Conservation (phyloP, 2,113 vertebrate species). For the Rhadina sibilatrix region DNA sequence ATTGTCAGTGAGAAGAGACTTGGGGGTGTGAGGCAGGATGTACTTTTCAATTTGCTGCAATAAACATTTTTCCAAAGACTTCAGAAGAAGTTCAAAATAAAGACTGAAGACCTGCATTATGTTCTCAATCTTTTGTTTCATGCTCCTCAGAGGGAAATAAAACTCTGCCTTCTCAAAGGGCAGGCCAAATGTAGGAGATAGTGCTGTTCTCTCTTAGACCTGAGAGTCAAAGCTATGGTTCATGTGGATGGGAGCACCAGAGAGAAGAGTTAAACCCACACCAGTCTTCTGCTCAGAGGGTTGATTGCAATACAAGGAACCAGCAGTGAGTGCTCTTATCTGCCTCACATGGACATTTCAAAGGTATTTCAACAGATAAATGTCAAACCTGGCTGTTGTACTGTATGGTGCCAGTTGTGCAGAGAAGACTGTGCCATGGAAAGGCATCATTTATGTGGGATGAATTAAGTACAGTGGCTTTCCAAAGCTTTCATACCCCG, state of each 20-base stretch:
- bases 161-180: background rate
- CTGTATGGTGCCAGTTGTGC: rapidly evolving
- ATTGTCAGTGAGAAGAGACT: background rate
- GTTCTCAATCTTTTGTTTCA: background rate
- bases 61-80: background rate
- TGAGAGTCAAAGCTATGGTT: background rate
- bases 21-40: background rate
- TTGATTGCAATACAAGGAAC: background rate
- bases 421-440: background rate
- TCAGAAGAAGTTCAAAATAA: background rate
- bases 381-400: background rate
- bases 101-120: background rate
- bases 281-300: background rate
- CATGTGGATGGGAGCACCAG: background rate
- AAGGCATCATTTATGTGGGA: background rate
- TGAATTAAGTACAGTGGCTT: background rate
- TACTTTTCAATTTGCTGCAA: background rate
- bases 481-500: background rate
- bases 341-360: background rate
- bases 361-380: background rate
- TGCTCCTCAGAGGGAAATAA: background rate
- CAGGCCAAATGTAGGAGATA: background rate
- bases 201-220: background rate
- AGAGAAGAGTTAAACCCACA: background rate
- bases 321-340: background rate